Base-by-base conservation (phyloP, 2,113 vertebrate species). In the Boulengeromyrus knoepffleri region DNA sequence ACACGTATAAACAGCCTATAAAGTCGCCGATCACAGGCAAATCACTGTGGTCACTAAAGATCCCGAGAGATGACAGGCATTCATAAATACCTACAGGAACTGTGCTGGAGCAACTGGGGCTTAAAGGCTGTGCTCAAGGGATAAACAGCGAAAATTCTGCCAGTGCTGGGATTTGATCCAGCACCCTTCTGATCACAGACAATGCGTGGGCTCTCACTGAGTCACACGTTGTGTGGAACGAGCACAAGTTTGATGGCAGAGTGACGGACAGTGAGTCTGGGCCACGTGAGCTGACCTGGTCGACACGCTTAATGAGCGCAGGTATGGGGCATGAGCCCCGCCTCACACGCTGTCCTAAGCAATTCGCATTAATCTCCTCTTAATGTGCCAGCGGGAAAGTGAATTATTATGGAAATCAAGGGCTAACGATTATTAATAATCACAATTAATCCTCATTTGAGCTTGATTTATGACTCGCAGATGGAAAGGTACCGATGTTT, bases 331-430 rank as follows among this genome's bases (percentile, higher is more conserved):
- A 9, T 19, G 15, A 15, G 8, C 13, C 12, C 27, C 17, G 31
- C 17, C 31, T 42, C 36, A 70, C 58, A 7, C 31, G 31, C 50
- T 46, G 47, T 87, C 53, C 36, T 36, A 17, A 46, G 47, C 83
- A 90, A 90, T 85, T 49, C 74, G n/a, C 62, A 85, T 89, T 91
- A 91, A 91, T 86, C 47, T 19, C 39, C 45, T 58, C 66, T 91
- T 89, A 91, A 50, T 89, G 88, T 39, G 24, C 27, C 45, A 70
- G 90, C 77, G 88, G 58, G 88, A 62, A 87, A 89, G n/a, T 58
- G n/a, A 90, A 85, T 90, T 70, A 85, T 21, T 45, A 42, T 86
- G 74, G 27, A 87, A 90, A 85, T 77, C 31, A 89, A 47, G 52
- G 8, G 45, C 45, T 89, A 77, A 89, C 77, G 53, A 46, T 89